Evolutionary conservation across 2,797 vertebrate species (phyloP).

Genomic region (Avahi laniger): DNA sequence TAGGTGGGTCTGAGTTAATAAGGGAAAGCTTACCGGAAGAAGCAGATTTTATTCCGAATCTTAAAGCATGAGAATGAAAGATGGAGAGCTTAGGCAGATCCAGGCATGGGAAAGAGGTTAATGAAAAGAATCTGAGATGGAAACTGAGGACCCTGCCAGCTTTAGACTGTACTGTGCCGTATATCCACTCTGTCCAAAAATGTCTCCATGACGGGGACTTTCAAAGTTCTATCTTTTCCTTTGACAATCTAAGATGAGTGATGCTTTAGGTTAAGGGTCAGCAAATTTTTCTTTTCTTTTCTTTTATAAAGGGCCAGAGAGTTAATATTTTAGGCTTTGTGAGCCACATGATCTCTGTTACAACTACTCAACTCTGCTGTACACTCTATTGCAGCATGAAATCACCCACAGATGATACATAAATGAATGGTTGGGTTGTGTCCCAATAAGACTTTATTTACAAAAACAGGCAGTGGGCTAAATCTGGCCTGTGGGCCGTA

Average conservation of each 20-base stretch:
- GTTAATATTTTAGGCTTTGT: background rate
- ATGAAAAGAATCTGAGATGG: conserved; percentile 27
- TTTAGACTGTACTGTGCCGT: background rate
- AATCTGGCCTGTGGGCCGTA: background rate
- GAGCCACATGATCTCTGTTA: background rate
- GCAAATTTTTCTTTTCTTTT: background rate
- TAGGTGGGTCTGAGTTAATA: conserved; percentile 44
- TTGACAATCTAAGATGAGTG: background rate
- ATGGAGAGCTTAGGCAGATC: background rate
- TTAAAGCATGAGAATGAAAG: conserved; percentile 14
- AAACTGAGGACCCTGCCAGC: background rate
- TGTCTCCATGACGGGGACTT: background rate
- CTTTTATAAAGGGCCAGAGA: background rate
- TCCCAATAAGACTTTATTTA: conserved; percentile 60
- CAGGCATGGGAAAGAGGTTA: background rate
- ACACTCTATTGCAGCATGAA: background rate
- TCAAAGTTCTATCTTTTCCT: background rate
- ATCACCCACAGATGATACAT: background rate
- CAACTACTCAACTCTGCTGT: background rate
- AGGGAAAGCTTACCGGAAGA: conserved; percentile 43
- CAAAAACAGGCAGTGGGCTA: background rate
- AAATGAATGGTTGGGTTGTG: background rate
- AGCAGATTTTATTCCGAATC: conserved; percentile 27
- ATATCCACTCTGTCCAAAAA: background rate
- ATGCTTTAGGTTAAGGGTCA: background rate